phyloP scores from a whole-genome alignment of 2,113 vertebrate genomes.

The Corythoichthys intestinalis region DNA sequence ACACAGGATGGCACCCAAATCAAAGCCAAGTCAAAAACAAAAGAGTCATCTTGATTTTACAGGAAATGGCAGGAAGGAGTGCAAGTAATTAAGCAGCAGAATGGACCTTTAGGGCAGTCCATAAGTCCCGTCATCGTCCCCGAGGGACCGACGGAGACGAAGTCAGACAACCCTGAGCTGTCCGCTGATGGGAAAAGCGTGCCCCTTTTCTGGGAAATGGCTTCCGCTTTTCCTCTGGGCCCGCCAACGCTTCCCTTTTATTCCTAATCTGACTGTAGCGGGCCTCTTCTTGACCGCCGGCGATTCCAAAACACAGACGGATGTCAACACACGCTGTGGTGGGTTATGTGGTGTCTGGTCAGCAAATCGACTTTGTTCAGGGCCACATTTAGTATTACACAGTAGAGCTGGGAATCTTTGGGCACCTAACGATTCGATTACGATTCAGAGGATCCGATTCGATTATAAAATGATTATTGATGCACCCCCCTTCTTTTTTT shows the following conservation, averaged over 20 bases:
- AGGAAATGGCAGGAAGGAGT: conserved; percentile 39
- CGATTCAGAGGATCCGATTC: too few relatives aligned
- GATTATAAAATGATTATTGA: too few relatives aligned
- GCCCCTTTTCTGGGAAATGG: conserved; percentile 58
- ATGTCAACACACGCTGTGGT: conserved; percentile 35
- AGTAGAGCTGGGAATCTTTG: too few relatives aligned
- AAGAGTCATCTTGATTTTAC: conserved; percentile 34
- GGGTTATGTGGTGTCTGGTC: conserved; percentile 49
- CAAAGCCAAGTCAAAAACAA: conserved; percentile 9
- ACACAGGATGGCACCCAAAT: conserved; percentile 10
- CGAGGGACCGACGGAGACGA: conserved; percentile 49
- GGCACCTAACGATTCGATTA: too few relatives aligned
- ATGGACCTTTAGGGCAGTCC: conserved; percentile 33
- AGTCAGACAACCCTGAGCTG: conserved; percentile 46
- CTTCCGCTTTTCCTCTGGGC: conserved; percentile 41
- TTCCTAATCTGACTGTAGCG: conserved; percentile 45
- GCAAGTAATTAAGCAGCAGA: conserved; percentile 55
- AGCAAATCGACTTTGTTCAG: conserved; percentile 37
- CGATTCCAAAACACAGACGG: conserved; percentile 14
- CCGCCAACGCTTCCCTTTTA: conserved; percentile 57
- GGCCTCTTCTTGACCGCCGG: conserved; percentile 29
- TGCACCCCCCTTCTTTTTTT: too few relatives aligned
- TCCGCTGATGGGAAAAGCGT: conserved; percentile 59
- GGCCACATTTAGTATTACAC: conserved; percentile 12
- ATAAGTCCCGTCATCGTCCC: conserved; percentile 51